phyloP scores from a whole-genome alignment of 2,888 invertebrate genomes.

The Metalampra italica region DNA sequence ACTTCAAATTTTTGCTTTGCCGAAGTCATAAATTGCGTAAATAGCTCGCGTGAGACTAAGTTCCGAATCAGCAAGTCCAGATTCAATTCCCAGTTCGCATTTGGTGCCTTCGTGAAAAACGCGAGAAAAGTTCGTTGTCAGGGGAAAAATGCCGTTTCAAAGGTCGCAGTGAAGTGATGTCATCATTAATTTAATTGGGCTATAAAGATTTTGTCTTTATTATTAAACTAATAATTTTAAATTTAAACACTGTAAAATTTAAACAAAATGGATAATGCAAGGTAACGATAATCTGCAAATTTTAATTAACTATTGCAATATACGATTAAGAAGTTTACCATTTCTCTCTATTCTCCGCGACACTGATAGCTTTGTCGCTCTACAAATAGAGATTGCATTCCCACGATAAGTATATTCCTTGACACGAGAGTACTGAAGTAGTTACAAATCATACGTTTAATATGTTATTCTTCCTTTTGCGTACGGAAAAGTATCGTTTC shows the following conservation, averaged over 20 bases:
- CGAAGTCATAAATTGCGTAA: background rate
- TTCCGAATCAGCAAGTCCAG: background rate
- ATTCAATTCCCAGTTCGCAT: constrained; percentile 1
- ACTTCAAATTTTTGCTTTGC: background rate
- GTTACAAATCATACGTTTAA: background rate
- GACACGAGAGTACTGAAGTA: too few species aligned
- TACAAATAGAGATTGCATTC: background rate
- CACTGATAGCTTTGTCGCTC: background rate
- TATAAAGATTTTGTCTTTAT: too few species aligned
- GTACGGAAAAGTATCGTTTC: background rate
- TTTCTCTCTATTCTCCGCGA: background rate
- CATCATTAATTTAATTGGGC: background rate
- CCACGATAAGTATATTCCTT: background rate
- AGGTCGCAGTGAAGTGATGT: background rate
- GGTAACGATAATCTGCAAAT: background rate
- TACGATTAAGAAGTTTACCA: too few species aligned
- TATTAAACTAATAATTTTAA: too few species aligned
- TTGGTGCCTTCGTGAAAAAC: background rate
- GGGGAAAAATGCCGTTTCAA: background rate
- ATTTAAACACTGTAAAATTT: too few species aligned
- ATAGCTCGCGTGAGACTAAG: constrained; percentile 1
- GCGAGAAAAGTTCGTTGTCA: background rate
- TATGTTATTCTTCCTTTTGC: background rate
- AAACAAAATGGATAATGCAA: too few species aligned
- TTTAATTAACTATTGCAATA: too few species aligned